Percentiles rank a stretch among this genome's conserved stretches.
Conservation (phyloP, 1,140 invertebrate species). For the Orius insidiosus region DNA sequence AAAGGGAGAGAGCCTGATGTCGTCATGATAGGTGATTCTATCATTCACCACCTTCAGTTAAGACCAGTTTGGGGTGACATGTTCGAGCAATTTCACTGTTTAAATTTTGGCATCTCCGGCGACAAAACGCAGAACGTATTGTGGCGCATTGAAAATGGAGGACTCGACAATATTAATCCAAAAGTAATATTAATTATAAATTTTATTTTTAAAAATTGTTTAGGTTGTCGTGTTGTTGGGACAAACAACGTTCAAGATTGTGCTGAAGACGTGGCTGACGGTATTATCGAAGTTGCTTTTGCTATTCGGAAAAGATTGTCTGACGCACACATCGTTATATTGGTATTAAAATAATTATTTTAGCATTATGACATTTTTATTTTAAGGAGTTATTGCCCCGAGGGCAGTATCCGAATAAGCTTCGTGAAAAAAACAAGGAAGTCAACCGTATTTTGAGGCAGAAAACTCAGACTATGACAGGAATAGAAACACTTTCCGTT, state of each 20-base stretch:
- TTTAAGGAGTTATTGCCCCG: constrained; percentile 64
- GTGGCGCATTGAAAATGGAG: constrained; percentile 76
- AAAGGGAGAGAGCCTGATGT: constrained; percentile 78
- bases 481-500: constrained; percentile 50
- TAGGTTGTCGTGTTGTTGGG: constrained; percentile 68
- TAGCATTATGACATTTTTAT: constrained; percentile 4
- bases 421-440: constrained; percentile 54
- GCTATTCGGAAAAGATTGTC: constrained; percentile 57
- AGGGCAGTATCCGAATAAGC: constrained; percentile 60
- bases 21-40: constrained; percentile 76
- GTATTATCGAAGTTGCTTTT: constrained; percentile 57
- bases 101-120: constrained; percentile 79
- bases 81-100: constrained; percentile 43
- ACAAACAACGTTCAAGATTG: constrained; percentile 69
- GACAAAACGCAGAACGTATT: constrained; percentile 76
- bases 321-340: constrained; percentile 57
- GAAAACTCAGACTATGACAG: constrained; percentile 36
- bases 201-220: constrained; percentile 21
- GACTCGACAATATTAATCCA: constrained; percentile 68
- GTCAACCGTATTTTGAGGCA: constrained; percentile 55
- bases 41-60: constrained; percentile 57
- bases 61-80: constrained; percentile 69
- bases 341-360: constrained; percentile 36
- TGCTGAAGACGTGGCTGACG: constrained; percentile 59
- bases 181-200: no score